Evolutionary conservation across 2,113 vertebrate genomes (phyloP), one percentile per base, ranked within the genome.

Genomic region (Alligator sinensis): DNA sequence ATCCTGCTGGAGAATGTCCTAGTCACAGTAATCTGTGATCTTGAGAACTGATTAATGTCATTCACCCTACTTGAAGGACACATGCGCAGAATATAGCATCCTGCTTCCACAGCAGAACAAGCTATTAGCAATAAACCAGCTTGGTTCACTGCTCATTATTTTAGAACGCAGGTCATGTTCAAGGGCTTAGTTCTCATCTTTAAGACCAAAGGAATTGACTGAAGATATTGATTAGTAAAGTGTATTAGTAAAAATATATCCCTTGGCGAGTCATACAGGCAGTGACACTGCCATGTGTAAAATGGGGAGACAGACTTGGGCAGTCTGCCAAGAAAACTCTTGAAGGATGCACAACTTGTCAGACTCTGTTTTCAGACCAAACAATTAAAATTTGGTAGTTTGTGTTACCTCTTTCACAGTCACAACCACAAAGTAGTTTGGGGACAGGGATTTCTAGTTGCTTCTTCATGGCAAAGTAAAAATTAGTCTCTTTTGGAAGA

Each of bases 381-480:
- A 17, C 11, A 55, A 3, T 30, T 90, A 19, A 75, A 86, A 19
- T 9, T 10, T 34, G 5, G 6, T 34, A 55, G 1, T 57, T 84
- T 77, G 34, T 16, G 16, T 34, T 70, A 30, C 16, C 28, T 68
- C 30, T 30, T 9, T 28, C 28, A n/a, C 64, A 75, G 13, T 47
- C 3, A 1, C 34, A 6, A 34, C 3, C 0, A 19, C 4, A 2
- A 5, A 85, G 8, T 0, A 64, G 1, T 0, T 0, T 16, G n/a
- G 66, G 27, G 18, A 22, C 47, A 24, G 3, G 4, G 25, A 10
- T 27, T 81, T 76, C 27, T 4, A 6, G 28, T 2, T 3, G 0
- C 2, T 62, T 76, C 7, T n/a, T n/a, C n/a, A n/a, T n/a, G n/a
- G n/a, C n/a, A 17, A 22, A 34, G 8, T 21, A 2, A 57, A 61